These are phyloP conservation scores for Zaprionus kolodkinae DNA, from an alignment of 1,140 invertebrate species.

Conservation along the genomic window DNA sequence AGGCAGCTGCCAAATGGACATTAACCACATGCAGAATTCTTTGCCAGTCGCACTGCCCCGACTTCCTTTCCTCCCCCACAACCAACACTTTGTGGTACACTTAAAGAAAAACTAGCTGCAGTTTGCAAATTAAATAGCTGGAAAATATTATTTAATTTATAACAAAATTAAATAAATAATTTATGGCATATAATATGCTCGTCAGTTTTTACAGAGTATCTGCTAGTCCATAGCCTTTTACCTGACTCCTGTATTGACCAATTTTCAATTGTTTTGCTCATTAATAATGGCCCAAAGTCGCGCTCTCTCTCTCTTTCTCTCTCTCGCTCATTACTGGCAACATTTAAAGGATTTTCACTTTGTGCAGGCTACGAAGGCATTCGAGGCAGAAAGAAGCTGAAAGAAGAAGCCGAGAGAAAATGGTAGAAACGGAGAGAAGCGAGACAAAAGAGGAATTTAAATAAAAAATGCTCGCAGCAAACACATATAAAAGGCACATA, in stretches of 20 bases:
- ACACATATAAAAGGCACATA: conserved; percentile 75
- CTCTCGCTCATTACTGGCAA: conserved; percentile 36
- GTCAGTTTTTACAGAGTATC: not conserved
- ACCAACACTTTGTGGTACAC: not conserved
- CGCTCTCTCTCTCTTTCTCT: conserved; percentile 6
- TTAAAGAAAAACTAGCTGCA: conserved; percentile 7
- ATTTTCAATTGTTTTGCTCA: conserved; percentile 38
- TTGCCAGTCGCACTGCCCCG: conserved; percentile 36
- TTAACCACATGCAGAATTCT: conserved; percentile 69
- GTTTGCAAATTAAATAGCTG: not conserved
- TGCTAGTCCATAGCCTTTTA: not conserved
- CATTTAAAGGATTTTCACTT: conserved; percentile 46
- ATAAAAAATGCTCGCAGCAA: conserved; percentile 60
- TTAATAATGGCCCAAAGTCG: conserved; percentile 36
- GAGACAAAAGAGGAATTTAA: conserved; percentile 71
- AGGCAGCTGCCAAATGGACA: conserved; percentile 64
- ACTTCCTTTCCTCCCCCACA: not conserved
- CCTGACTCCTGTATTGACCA: not conserved
- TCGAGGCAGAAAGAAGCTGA: not conserved
- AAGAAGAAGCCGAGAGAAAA: conserved; percentile 17
- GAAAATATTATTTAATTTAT: not conserved
- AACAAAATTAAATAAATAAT: not conserved
- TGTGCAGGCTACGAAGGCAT: conserved; percentile 16
- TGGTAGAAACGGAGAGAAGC: not conserved
- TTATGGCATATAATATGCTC: not conserved